Base-by-base conservation (phyloP, 1,140 invertebrate genomes). In the Lepidurus couesii region DNA sequence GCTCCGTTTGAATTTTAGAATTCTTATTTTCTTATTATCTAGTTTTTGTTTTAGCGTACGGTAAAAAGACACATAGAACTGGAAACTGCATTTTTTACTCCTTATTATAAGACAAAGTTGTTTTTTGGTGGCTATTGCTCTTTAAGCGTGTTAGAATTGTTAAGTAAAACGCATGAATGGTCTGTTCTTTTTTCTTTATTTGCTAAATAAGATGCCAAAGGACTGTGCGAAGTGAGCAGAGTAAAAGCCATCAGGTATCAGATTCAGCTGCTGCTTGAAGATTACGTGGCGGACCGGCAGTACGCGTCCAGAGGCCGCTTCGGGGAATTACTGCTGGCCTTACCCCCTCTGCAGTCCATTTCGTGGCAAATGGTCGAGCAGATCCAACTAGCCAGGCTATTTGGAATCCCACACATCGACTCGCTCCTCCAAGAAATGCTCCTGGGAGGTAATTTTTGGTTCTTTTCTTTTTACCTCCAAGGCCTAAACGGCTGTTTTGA, bases 341-440 rank as follows among this genome's bases (percentile, higher is more conserved):
- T 99, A 79, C 97, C 97, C 21, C 91, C 96, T 6, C 87, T 98
- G 65, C 97, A 98, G 86, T 97, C 95, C 76, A 98, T 99, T 79
- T 95, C 96, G 2, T 96, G 95, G 93, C 95, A 98, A 86, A 97
- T 99, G 95, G 98, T 99, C 80, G 97, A 99, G 84, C 96, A 98
- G 86, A 98, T 99, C 43, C 96, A 99, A 85, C 95, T 98, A 85
- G 96, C 97, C 0, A 96, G 97, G 84, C 87, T 98, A 74, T 97
- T 98, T 85, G 97, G 97, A 0, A 92, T 97, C 24, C 94, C 97
- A 0, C 93, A 95, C 82, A 97, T 99, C 79, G 97, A 99, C 84
- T 97, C 92, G 82, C 86, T 99, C 78, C 87, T 99, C 42, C 95
- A 97, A 84, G 97, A 99, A 86, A 98, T 99, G 95, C 86, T 98